Evolutionary conservation across 2,113 vertebrate genomes (phyloP).

Genomic region (Charadrius vociferus): DNA sequence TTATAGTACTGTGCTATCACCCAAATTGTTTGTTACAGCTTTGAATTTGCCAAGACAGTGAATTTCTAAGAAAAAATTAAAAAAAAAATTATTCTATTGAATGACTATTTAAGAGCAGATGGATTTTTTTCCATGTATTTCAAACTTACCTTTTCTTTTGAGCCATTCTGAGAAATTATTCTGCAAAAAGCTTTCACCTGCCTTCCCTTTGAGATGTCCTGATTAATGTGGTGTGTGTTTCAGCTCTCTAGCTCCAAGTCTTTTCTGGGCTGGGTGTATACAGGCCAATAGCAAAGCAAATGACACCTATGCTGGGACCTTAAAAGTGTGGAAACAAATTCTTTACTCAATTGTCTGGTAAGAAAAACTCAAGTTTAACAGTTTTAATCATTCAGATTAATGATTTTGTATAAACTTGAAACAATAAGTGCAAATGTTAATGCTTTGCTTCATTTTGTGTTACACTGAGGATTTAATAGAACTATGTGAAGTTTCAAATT

Average conservation of each 20-base stretch:
- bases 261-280: neutral
- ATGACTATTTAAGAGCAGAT: neutral
- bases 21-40: neutral
- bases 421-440: neutral
- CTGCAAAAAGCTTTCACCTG: neutral
- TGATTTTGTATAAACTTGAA: neutral
- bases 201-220: neutral
- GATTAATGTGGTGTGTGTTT: neutral
- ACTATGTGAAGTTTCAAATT: neutral
- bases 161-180: neutral
- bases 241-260: neutral
- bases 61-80: neutral
- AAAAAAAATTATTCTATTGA: neutral
- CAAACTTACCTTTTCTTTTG: neutral
- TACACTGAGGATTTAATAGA: neutral
- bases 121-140: neutral
- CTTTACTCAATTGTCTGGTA: neutral
- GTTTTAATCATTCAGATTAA: slow-evolving; percentile 11
- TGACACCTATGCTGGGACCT: neutral
- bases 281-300: neutral
- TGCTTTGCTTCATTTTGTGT: neutral
- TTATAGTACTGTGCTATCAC: neutral
- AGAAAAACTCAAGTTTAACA: neutral
- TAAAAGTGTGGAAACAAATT: neutral
- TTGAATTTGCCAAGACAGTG: neutral